These are phyloP conservation scores for Vimba vimba DNA, from an alignment of 2,113 vertebrate species.

Conservation along the genomic window DNA sequence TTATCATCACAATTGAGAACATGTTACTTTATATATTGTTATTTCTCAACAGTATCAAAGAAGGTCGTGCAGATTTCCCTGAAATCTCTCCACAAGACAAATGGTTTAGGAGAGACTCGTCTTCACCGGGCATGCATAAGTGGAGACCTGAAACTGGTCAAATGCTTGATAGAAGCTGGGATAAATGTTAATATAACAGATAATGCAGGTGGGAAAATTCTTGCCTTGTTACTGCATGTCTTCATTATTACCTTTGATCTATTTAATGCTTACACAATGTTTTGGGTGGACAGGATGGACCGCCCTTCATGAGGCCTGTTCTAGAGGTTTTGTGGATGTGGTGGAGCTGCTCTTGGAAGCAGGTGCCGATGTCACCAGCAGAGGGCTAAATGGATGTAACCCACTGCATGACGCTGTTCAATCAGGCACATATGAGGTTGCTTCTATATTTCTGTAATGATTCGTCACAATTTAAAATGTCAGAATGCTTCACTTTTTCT, in stretches of 20 bases:
- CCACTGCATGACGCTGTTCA: conserved; percentile 82
- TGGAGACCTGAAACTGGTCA: conserved; percentile 74
- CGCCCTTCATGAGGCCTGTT: conserved; percentile 83
- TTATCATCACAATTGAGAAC: neutral
- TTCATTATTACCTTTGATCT: neutral
- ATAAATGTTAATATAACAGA: conserved; percentile 80
- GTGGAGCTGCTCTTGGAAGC: conserved; percentile 80
- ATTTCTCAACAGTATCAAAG: neutral
- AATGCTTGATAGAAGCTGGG: conserved; percentile 78
- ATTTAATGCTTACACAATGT: neutral
- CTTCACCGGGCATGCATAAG: conserved; percentile 80
- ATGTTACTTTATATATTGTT: neutral
- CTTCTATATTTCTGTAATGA: neutral
- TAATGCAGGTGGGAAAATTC: conserved; percentile 78
- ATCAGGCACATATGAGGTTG: conserved; percentile 79
- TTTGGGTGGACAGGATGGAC: conserved; percentile 80
- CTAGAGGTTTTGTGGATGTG: conserved; percentile 67
- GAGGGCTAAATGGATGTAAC: conserved; percentile 72
- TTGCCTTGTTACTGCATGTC: neutral
- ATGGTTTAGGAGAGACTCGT: conserved; percentile 74
- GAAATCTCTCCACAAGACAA: conserved; percentile 64
- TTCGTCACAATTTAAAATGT: neutral
- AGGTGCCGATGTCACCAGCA: conserved; percentile 79
- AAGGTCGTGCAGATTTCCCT: neutral
- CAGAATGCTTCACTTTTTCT: neutral